Conservation (phyloP, 1,140 invertebrate species). For the Bicyclus anynana region DNA sequence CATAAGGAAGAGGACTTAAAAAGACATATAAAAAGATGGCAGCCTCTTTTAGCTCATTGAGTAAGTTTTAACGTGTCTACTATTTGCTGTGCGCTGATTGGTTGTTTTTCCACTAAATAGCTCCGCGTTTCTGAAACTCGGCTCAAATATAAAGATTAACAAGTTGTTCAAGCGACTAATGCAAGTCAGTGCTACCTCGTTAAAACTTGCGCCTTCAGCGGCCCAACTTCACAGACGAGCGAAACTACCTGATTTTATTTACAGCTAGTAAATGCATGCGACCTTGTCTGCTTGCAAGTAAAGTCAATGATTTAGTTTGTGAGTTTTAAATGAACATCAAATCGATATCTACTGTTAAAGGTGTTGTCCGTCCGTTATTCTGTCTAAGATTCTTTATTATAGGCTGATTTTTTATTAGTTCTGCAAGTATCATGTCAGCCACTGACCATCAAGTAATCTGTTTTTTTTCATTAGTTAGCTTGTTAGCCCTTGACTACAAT, state of each 20-base stretch:
- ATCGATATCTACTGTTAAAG: neutral
- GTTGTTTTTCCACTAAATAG: slow-evolving; percentile 7
- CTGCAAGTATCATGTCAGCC: too few species aligned
- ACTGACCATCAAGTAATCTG: too few species aligned
- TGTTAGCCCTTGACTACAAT: too few species aligned
- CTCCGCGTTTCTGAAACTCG: slow-evolving; percentile 4
- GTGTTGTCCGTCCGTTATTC: too few species aligned
- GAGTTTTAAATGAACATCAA: neutral
- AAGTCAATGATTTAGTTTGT: neutral
- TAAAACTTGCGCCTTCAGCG: slow-evolving; percentile 52
- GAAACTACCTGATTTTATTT: slow-evolving; percentile 27
- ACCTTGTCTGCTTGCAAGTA: neutral
- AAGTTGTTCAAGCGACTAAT: slow-evolving; percentile 28
- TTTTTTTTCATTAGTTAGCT: too few species aligned
- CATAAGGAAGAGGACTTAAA: too few species aligned
- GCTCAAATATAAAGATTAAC: slow-evolving; percentile 29
- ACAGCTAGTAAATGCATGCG: slow-evolving; percentile 1
- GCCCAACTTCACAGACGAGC: slow-evolving; percentile 42
- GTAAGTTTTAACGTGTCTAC: neutral
- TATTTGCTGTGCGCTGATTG: neutral
- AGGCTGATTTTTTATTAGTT: too few species aligned
- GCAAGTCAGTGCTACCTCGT: slow-evolving; percentile 41
- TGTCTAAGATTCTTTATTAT: too few species aligned
- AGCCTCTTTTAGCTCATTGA: neutral
- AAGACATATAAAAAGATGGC: neutral